phyloP scores from a whole-genome alignment of 2,797 vertebrate species.

The Jordanella pulchra region DNA sequence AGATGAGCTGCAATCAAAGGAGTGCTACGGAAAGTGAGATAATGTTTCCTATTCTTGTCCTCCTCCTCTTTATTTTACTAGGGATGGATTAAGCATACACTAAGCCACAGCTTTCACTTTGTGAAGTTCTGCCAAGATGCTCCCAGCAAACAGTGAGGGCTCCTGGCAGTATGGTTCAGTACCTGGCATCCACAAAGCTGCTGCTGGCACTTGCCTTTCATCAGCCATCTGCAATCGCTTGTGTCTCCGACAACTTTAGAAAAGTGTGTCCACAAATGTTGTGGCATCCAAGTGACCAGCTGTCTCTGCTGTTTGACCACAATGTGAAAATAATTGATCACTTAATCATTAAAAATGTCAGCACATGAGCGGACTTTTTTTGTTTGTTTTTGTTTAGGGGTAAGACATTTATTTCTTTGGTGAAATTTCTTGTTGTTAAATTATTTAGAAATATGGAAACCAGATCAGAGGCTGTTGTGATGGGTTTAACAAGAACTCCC shows the following conservation, averaged over 20 bases:
- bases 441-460: constrained; percentile 25
- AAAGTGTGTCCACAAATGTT: constrained; percentile 54
- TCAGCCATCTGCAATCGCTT: constrained; percentile 72
- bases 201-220: constrained; percentile 55
- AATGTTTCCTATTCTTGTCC: constrained; percentile 36
- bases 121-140: constrained; percentile 60
- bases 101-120: constrained; percentile 39
- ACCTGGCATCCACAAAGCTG: constrained; percentile 64
- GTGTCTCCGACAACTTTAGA: constrained; percentile 59
- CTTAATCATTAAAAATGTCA: background rate
- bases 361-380: background rate
- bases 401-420: constrained; percentile 3
- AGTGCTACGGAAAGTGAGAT: constrained; percentile 17
- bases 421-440: background rate
- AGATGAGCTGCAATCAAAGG: constrained; percentile 1
- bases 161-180: constrained; percentile 58
- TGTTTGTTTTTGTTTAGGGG: too few species aligned
- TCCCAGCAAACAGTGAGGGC: constrained; percentile 64
- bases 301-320: constrained; percentile 5
- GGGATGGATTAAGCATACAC: constrained; percentile 45
- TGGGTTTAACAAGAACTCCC: constrained; percentile 61
- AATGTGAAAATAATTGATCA: constrained; percentile 3
- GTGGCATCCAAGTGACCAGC: constrained; percentile 38
- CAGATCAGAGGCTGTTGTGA: constrained; percentile 29
- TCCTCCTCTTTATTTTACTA: constrained; percentile 35